phyloP scores from a whole-genome alignment of 2,888 invertebrate genomes.

The Schizaphis graminum region DNA sequence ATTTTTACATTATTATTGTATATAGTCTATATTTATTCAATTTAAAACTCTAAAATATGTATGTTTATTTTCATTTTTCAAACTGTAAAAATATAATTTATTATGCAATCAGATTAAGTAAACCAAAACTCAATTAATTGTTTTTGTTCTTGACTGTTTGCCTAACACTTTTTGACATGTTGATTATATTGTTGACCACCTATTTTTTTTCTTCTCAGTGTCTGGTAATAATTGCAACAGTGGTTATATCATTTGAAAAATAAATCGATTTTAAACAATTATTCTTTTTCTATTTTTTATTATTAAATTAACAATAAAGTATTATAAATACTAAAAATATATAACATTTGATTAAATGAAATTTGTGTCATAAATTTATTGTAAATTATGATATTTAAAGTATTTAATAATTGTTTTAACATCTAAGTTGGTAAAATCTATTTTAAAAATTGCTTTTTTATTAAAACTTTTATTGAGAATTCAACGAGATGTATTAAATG shows the following conservation, averaged over 20 bases:
- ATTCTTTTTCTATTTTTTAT: not conserved
- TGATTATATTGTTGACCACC: not conserved
- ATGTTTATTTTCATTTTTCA: not conserved
- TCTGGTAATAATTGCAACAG: not conserved
- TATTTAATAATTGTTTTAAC: not conserved
- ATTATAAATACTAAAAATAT: not conserved
- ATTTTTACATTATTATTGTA: too few relatives aligned
- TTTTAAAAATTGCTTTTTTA: not conserved
- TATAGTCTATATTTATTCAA: not conserved
- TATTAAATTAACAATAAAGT: too few relatives aligned
- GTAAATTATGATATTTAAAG: not conserved
- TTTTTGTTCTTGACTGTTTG: not conserved
- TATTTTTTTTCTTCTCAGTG: not conserved
- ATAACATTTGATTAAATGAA: not conserved
- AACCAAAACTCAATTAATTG: not conserved
- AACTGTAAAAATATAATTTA: not conserved
- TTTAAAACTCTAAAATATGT: not conserved
- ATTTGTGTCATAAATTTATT: not conserved
- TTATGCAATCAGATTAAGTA: not conserved
- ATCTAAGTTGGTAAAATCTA: not conserved
- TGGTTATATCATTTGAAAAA: not conserved
- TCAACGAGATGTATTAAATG: not conserved
- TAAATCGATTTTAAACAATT: not conserved
- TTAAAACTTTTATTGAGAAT: not conserved
- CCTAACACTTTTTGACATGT: not conserved